A percentile compares a stretch with the other conserved stretches of the same genome.
Conservation (phyloP, 2,888 invertebrate species). For the Trichogramma evanescens region DNA sequence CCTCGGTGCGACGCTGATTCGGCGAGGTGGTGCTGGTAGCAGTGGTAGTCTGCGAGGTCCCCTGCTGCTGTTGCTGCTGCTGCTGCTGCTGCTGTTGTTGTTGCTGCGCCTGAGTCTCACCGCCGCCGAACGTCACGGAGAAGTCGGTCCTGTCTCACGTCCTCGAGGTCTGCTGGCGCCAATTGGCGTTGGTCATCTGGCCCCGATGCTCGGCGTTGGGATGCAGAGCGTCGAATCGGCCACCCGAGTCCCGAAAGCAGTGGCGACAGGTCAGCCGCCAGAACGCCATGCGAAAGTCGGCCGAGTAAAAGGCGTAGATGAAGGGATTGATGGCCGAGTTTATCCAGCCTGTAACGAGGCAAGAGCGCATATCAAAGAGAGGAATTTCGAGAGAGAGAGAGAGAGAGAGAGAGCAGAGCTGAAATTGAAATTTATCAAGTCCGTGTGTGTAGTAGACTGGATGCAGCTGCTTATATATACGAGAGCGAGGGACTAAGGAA, state of each 20-base stretch:
- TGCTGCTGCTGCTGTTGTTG: no score
- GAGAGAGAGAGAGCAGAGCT: neutral
- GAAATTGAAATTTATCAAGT: neutral
- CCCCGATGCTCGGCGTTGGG: neutral
- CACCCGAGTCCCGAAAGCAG: constrained; percentile 49
- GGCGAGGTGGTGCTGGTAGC: no score
- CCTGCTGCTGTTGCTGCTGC: no score
- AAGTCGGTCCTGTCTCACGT: constrained; percentile 8
- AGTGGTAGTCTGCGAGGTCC: no score
- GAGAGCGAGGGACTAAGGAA: no score
- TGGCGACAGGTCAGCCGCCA: constrained; percentile 73
- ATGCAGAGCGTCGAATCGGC: constrained; percentile 18
- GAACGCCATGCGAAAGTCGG: constrained; percentile 78
- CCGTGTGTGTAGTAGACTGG: no score
- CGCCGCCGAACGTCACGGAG: neutral
- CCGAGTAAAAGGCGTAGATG: constrained; percentile 84
- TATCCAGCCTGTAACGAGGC: constrained; percentile 59
- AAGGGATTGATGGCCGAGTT: constrained; percentile 87
- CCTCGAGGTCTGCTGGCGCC: constrained; percentile 18
- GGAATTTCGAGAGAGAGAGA: neutral
- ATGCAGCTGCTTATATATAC: no score
- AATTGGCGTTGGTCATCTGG: neutral
- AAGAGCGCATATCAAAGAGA: neutral
- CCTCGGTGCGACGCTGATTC: no score
- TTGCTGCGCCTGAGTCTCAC: no score